Base-by-base conservation (phyloP, 1,140 invertebrate species). In the Drosophila pseudoobscura region DNA sequence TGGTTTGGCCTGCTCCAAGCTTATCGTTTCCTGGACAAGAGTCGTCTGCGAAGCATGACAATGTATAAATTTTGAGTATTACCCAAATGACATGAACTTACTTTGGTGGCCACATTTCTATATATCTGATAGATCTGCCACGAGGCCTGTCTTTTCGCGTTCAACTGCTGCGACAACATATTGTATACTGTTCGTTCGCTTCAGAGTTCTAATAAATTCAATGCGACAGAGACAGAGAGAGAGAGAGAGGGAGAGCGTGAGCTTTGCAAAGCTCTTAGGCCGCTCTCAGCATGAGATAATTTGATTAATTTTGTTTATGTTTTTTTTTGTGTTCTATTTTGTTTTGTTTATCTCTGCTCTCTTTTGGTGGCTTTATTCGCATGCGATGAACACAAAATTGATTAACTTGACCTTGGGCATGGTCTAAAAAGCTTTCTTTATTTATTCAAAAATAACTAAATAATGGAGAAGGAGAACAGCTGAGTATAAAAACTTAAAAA, bases 1-100 rank as follows among this genome's bases (percentile, higher is more conserved):
- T 11, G 89, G 82, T 17, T 76, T 85, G 1, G 89, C 82, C 54
- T 74, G 60, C 20, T 73, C 73, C 17, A 88, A 52, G 7, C 59
- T 55, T 2, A n/a, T 47, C 5, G 50, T 15, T 3, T 60, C 54
- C 22, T 8, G 3, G 9, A 22, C 7, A 0, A 24, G 7, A 3
- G 43, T 8, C 17, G 49, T 7, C 71, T 83, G 31, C 2, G 13
- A 46, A 39, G n/a, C 5, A 6, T 9, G 2, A 5, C 13, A 3
- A 35, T 45, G 6, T 26, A 50, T 17, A 22, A 3, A 6, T 11
- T 11, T 47, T 0, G 35, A 22, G 22, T 11, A 20, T 20, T 2
- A 2, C 13, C 6, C 2, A 6, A 22, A 8, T 46, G 0, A 17
- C 15, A 35, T 41, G 6, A 26, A 39, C 31, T 47, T 1, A 73